Percentiles rank a stretch among this genome's conserved stretches.
Conservation (phyloP, 2,113 vertebrate species). For the Entelurus aequoreus region DNA sequence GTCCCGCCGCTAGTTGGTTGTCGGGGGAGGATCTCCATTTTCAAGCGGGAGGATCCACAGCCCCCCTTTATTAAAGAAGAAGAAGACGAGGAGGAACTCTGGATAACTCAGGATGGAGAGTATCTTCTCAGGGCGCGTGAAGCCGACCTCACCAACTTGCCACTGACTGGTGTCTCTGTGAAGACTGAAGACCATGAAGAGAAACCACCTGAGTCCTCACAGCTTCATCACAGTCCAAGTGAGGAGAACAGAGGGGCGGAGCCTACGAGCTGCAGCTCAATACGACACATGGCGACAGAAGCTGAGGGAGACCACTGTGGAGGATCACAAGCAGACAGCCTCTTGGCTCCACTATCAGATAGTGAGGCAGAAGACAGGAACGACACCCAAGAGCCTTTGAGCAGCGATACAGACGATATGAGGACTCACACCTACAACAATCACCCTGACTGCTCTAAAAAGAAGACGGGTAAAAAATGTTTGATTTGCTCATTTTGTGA, state of each 20-base stretch:
- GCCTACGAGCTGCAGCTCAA: no score
- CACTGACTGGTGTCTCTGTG: background rate
- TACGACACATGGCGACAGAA: no score
- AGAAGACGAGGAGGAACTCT: background rate
- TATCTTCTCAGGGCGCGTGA: no score
- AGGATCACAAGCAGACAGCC: background rate
- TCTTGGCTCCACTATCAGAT: background rate
- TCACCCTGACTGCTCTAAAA: no score
- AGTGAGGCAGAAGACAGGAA: no score
- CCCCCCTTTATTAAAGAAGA: no score
- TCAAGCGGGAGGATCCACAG: background rate
- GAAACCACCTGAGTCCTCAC: background rate
- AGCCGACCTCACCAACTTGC: background rate
- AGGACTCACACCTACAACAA: no score
- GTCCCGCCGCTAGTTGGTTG: no score
- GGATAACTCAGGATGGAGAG: no score
- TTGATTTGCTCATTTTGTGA: no score
- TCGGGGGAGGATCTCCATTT: background rate
- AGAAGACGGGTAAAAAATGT: no score
- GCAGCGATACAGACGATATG: background rate
- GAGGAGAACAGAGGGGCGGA: background rate
- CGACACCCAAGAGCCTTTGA: background rate
- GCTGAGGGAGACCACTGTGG: background rate
- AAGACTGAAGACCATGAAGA: background rate
- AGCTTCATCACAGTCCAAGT: background rate